These are phyloP conservation scores for Allobates femoralis DNA, from an alignment of 2,797 vertebrate species.

Conservation along the genomic window DNA sequence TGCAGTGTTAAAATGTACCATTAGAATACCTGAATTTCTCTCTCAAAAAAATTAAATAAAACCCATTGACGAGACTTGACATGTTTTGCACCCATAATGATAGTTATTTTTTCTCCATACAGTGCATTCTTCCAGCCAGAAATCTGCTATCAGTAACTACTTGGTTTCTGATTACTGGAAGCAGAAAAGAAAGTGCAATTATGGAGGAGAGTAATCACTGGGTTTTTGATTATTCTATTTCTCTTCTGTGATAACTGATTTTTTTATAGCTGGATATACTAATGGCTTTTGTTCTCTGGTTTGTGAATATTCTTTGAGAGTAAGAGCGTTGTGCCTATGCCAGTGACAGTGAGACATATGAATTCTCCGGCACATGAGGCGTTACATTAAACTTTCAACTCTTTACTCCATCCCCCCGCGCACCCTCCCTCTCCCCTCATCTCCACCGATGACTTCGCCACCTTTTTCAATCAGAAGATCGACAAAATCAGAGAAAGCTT, in stretches of 20 bases:
- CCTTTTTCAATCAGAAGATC: too few relatives aligned
- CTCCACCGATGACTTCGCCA: too few relatives aligned
- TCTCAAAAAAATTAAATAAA: neutral
- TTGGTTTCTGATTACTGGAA: slow-evolving; percentile 65
- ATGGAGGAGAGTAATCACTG: slow-evolving; percentile 66
- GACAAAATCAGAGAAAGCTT: too few relatives aligned
- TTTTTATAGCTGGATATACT: slow-evolving; percentile 70
- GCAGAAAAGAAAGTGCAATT: slow-evolving; percentile 52
- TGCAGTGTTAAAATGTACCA: neutral
- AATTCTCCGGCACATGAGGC: neutral
- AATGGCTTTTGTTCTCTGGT: slow-evolving; percentile 68
- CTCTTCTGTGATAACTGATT: slow-evolving; percentile 69
- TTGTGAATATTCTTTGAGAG: slow-evolving; percentile 69
- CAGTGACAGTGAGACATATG: slow-evolving; percentile 71
- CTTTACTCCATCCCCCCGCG: too few relatives aligned
- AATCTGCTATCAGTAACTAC: slow-evolving; percentile 37
- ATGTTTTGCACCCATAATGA: neutral
- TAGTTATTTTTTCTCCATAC: slow-evolving; percentile 18
- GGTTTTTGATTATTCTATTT: slow-evolving; percentile 68
- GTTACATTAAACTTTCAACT: too few relatives aligned
- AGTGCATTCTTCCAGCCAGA: slow-evolving; percentile 7
- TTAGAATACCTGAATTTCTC: neutral
- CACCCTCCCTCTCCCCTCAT: too few relatives aligned
- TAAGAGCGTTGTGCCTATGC: slow-evolving; percentile 69
- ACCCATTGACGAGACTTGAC: neutral